phyloP scores from a whole-genome alignment of 2,113 vertebrate genomes.

The Amblyopsis rosae region DNA sequence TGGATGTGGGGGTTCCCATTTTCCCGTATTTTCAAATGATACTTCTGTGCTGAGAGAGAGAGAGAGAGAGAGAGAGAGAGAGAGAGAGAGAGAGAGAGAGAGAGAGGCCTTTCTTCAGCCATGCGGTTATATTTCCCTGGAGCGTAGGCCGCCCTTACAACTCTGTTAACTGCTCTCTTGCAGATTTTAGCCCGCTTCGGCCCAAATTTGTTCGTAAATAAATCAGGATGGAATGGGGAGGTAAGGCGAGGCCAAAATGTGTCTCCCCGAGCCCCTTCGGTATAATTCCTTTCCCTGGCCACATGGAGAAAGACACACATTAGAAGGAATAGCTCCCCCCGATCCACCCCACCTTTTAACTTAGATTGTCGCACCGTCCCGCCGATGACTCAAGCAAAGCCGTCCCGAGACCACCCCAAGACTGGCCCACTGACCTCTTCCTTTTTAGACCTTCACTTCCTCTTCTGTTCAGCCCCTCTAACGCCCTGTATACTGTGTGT shows the following conservation, averaged over 20 bases:
- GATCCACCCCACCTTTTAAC: neutral
- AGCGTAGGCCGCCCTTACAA: slow-evolving; percentile 66
- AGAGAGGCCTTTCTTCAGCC: slow-evolving; percentile 50
- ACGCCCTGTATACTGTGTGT: slow-evolving; percentile 25
- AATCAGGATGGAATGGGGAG: slow-evolving; percentile 62
- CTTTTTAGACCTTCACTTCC: slow-evolving; percentile 58
- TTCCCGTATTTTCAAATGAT: slow-evolving; percentile 29
- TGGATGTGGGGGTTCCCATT: slow-evolving; percentile 16
- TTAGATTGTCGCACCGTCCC: neutral
- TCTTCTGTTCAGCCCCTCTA: slow-evolving; percentile 48
- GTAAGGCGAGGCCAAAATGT: slow-evolving; percentile 53
- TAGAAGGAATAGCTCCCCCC: slow-evolving; percentile 44
- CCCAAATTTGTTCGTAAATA: slow-evolving; percentile 73
- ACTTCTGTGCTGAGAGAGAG: slow-evolving; percentile 29
- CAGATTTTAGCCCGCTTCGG: slow-evolving; percentile 62
- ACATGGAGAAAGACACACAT: slow-evolving; percentile 55
- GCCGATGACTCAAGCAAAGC: slow-evolving; percentile 36
- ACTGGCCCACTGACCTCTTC: slow-evolving; percentile 64
- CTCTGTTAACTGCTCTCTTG: slow-evolving; percentile 71
- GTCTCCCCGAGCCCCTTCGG: slow-evolving; percentile 52
- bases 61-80: slow-evolving; percentile 20
- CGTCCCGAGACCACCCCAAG: slow-evolving; percentile 41
- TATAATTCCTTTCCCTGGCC: slow-evolving; percentile 56
- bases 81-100: slow-evolving; percentile 26
- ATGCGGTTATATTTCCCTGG: slow-evolving; percentile 68